These are phyloP conservation scores for Drosophila testacea DNA, from an alignment of 2,888 invertebrate genomes.

Conservation along the genomic window DNA sequence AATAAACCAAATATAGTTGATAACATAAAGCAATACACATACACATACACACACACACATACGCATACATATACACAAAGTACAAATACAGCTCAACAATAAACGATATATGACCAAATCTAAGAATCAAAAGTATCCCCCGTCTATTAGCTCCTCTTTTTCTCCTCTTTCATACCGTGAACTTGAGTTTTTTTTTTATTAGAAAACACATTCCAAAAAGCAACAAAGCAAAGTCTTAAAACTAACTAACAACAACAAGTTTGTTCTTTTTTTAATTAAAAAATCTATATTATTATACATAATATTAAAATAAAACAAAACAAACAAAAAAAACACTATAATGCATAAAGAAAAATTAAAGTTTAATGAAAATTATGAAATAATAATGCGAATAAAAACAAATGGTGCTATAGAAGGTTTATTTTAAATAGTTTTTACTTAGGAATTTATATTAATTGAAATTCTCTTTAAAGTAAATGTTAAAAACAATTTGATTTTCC, in stretches of 20 bases:
- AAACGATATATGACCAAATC: slow-evolving; percentile 39
- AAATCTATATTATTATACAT: slow-evolving; percentile 23
- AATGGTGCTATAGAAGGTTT: slow-evolving; percentile 82
- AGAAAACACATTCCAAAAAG: slow-evolving; percentile 80
- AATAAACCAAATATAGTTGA: slow-evolving; percentile 78
- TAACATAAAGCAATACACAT: slow-evolving; percentile 55
- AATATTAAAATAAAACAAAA: slow-evolving; percentile 7
- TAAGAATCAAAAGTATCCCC: slow-evolving; percentile 23
- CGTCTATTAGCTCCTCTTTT: slow-evolving; percentile 17
- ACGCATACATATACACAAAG: slow-evolving; percentile 58
- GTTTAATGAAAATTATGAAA: slow-evolving; percentile 54
- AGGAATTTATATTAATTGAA: slow-evolving; percentile 54
- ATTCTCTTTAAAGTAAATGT: slow-evolving; percentile 57
- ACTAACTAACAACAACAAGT: slow-evolving; percentile 55
- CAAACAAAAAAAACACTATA: slow-evolving; percentile 41
- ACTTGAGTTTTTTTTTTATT: slow-evolving; percentile 63
- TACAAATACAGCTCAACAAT: slow-evolving; percentile 63
- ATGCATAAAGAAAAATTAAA: slow-evolving; percentile 22
- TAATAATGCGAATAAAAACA: slow-evolving; percentile 80
- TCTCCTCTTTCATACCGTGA: slow-evolving; percentile 21
- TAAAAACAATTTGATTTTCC: slow-evolving; percentile 71
- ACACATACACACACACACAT: slow-evolving; percentile 25
- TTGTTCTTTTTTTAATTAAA: slow-evolving; percentile 53
- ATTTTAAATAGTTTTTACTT: slow-evolving; percentile 76
- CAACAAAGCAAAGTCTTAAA: slow-evolving; percentile 80